Evolutionary conservation across 92 coral and sea anemone species (phyloP).

Genomic region (Scolanthus callimorphus): DNA sequence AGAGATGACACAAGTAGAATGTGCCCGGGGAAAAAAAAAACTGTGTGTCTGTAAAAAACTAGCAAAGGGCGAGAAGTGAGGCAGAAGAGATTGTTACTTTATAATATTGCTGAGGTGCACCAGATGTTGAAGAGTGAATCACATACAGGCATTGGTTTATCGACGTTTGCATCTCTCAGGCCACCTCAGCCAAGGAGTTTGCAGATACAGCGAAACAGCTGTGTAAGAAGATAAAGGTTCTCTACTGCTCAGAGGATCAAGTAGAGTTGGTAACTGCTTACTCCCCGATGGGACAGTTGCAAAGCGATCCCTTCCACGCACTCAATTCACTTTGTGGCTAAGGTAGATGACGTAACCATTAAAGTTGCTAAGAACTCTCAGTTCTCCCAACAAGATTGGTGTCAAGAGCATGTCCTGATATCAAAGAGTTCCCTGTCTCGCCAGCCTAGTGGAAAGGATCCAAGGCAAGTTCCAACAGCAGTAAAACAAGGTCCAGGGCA

Average conservation of each 20-base stretch:
- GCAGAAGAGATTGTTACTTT: constrained; percentile 11
- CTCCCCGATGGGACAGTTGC: background rate
- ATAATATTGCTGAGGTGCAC: constrained; percentile 1
- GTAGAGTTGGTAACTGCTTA: constrained; percentile 6
- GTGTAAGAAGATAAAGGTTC: constrained; percentile 18
- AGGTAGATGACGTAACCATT: too few relatives aligned
- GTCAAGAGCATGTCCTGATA: too few relatives aligned
- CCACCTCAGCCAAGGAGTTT: constrained; percentile 36
- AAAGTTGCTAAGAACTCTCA: too few relatives aligned
- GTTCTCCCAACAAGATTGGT: too few relatives aligned
- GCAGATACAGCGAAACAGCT: background rate
- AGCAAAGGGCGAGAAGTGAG: constrained; percentile 1
- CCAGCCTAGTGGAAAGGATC: constrained; percentile 12
- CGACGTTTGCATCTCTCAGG: constrained; percentile 41
- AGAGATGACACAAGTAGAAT: too few relatives aligned
- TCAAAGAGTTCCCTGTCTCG: background rate
- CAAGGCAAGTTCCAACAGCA: constrained; percentile 7
- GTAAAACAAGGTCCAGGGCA: constrained; percentile 2
- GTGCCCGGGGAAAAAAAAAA: background rate
- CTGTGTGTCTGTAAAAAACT: constrained; percentile 5
- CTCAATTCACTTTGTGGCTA: too few relatives aligned
- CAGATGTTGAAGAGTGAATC: constrained; percentile 1
- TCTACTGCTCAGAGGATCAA: constrained; percentile 13
- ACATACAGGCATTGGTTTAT: constrained; percentile 9
- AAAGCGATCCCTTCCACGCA: too few relatives aligned